phyloP scores from a whole-genome alignment of 2,113 vertebrate species.

The Kryptolebias marmoratus region DNA sequence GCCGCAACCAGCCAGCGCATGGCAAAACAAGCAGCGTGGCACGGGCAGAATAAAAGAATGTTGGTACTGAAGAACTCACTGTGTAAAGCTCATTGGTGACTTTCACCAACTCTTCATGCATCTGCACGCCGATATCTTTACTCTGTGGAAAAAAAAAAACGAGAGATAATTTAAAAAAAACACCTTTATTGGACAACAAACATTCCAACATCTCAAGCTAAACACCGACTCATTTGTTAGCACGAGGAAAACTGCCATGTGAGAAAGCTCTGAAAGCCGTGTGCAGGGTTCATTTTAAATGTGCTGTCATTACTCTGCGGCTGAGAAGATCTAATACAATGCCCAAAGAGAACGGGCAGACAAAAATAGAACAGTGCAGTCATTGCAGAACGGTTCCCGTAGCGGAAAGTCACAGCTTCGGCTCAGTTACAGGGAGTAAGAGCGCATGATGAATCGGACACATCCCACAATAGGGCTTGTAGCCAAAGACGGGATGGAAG shows the following conservation, averaged over 20 bases:
- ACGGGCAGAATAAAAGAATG: neutral
- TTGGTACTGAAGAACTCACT: conserved; percentile 80
- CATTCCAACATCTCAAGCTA: conserved; percentile 15
- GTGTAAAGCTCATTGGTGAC: conserved; percentile 98
- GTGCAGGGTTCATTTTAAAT: conserved; percentile 23
- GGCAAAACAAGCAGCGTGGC: neutral
- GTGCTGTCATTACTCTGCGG: conserved; percentile 53
- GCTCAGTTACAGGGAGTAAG: conserved; percentile 57
- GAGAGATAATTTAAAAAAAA: neutral
- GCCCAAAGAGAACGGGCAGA: conserved; percentile 48
- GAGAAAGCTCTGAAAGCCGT: conserved; percentile 2
- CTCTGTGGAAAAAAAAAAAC: conserved; percentile 81
- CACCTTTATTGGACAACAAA: conserved; percentile 14
- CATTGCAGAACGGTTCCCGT: conserved; percentile 57
- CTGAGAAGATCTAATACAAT: conserved; percentile 62
- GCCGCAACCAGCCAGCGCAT: neutral
- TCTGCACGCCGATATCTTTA: conserved; percentile 95
- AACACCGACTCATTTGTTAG: conserved; percentile 7
- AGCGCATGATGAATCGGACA: conserved; percentile 59
- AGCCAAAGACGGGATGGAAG: conserved; percentile 6
- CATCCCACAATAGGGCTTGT: conserved; percentile 45
- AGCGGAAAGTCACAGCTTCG: conserved; percentile 44
- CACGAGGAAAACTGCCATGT: neutral
- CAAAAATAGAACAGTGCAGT: conserved; percentile 62
- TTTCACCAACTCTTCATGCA: conserved; percentile 94